A percentile compares a stretch with the other conserved stretches of the same genome.
Conservation (phyloP, 1,140 invertebrate genomes). For the Spodoptera frugiperda region DNA sequence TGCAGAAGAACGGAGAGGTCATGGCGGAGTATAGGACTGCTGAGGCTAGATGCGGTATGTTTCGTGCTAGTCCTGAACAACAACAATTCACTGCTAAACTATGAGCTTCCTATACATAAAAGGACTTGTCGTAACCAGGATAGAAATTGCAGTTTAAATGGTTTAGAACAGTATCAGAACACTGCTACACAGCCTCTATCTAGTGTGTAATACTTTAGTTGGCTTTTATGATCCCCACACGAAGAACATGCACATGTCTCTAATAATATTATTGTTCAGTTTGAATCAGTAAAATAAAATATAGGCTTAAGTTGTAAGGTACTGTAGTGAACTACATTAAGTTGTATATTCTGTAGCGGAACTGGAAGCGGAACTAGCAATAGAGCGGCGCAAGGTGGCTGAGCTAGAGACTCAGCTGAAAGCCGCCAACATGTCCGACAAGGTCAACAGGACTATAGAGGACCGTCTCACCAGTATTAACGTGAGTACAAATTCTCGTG, state of each 20-base stretch:
- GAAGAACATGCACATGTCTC: no score
- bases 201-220: no score
- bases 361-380: constrained; percentile 56
- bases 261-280: no score
- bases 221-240: no score
- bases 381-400: constrained; percentile 63
- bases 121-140: no score
- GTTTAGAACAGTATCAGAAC: no score
- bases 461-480: constrained; percentile 43
- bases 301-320: not conserved
- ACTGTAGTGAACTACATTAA: not conserved
- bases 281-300: no score
- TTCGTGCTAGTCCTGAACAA: no score
- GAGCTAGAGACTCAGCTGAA: constrained; percentile 67
- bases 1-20: constrained; percentile 34
- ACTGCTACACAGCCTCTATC: no score
- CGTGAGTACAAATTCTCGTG: constrained; percentile 15
- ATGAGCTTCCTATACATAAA: no score
- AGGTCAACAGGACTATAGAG: constrained; percentile 59
- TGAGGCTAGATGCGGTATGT: constrained; percentile 57
- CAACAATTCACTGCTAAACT: no score
- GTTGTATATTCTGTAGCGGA: constrained; percentile 56
- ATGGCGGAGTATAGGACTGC: constrained; percentile 46
- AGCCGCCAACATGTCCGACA: constrained; percentile 55
- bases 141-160: no score